Percentiles rank a stretch among this genome's conserved stretches.
Evolutionary conservation across 2,113 vertebrate species (phyloP).

Genomic region (Zosterops japonicus): DNA sequence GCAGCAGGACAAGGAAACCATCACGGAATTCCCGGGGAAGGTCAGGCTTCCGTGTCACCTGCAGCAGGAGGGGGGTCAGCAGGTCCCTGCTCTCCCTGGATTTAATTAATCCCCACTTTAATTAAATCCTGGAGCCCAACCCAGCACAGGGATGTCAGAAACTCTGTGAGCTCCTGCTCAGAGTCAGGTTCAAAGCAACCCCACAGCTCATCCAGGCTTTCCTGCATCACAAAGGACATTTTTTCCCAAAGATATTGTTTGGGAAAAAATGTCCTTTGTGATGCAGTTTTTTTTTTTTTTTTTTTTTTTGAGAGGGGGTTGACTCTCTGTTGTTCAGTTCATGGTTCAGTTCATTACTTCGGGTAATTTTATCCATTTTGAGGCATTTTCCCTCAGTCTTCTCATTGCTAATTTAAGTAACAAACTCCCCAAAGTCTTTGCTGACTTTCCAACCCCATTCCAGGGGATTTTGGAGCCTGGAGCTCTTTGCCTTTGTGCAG

Average conservation of each 20-base stretch:
- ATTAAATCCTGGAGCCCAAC: background rate
- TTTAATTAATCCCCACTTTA: background rate
- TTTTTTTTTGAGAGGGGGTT: background rate
- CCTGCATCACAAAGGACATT: fast-evolving
- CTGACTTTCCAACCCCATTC: background rate
- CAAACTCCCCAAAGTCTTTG: background rate
- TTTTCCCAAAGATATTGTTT: too few species aligned
- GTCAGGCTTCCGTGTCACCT: background rate
- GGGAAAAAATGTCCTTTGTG: too few species aligned
- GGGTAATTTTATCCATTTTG: background rate
- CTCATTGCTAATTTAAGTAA: background rate
- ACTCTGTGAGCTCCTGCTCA: background rate
- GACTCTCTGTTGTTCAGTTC: background rate
- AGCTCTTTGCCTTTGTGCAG: background rate
- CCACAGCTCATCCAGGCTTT: background rate
- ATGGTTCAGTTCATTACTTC: background rate
- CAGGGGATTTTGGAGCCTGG: background rate
- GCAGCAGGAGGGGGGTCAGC: background rate
- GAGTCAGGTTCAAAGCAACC: background rate
- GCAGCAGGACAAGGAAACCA: background rate
- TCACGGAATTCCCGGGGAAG: fast-evolving
- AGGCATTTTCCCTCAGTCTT: background rate
- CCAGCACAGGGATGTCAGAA: background rate
- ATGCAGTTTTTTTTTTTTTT: too few species aligned
- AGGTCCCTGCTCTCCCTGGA: background rate